phyloP scores from a whole-genome alignment of 2,113 vertebrate genomes.

The Coptodon bakossiorum region DNA sequence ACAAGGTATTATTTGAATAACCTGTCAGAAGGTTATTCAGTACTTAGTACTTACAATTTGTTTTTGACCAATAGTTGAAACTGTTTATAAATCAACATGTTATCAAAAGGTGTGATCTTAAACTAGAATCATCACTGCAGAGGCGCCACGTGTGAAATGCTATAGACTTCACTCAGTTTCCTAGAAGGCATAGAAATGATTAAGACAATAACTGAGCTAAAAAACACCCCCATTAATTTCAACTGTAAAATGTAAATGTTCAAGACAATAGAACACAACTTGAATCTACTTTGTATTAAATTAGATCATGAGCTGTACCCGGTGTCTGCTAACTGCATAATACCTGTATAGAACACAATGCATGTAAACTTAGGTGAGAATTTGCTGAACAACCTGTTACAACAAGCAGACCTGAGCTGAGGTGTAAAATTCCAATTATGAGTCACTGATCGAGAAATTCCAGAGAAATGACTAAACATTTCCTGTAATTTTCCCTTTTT shows the following conservation, averaged over 20 bases:
- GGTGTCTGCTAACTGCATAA: background rate
- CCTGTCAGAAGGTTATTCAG: background rate
- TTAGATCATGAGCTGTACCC: background rate
- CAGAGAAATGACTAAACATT: background rate
- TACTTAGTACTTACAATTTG: background rate
- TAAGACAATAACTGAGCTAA: background rate
- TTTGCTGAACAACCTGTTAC: background rate
- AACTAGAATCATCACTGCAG: background rate
- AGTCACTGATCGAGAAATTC: background rate
- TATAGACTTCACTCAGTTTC: background rate
- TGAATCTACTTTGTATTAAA: background rate
- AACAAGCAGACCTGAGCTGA: background rate
- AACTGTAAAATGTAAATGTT: background rate
- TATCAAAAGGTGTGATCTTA: background rate
- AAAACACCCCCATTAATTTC: accelerated
- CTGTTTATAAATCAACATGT: background rate
- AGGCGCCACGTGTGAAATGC: background rate
- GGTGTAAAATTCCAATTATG: background rate
- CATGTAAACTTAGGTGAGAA: background rate
- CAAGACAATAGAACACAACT: background rate
- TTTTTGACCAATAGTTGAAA: background rate
- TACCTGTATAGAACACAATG: background rate
- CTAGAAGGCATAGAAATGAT: background rate
- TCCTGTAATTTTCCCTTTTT: background rate
- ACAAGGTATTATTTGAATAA: background rate